Evolutionary conservation across 1,140 invertebrate genomes (phyloP), one percentile per base, ranked within the genome.

Genomic region (Drosophila repletoides): DNA sequence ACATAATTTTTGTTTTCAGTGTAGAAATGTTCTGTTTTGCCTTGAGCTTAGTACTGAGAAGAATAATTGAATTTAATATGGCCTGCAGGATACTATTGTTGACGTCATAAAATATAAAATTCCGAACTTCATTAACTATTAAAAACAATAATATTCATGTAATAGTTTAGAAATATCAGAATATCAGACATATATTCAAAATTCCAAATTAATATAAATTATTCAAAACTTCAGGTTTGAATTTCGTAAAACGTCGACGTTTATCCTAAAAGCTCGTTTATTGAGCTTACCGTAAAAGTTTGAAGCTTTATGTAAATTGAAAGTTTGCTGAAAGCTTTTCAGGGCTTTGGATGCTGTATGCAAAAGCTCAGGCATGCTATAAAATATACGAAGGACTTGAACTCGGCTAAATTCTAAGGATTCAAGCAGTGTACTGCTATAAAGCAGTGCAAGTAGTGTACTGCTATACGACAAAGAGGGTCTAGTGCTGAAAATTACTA

Each of bases 41-140:
- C 17, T 24, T 19, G 5, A 26, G n/a, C 26, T 15, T 36, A 29
- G 19, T 9, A 4, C 22, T 15, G 15, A 40, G 7, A 24, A 33
- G 41, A 14, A 10, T 58, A 61, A 68, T 61, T 68, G 64, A 68
- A 68, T 63, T 68, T 68, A 68, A 68, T 68, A 28, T 38, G 45
- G 26, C 6, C 29, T 45, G 26, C 38, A 38, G 48, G 9, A 14
- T n/a, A 24, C 29, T 36, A n/a, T n/a, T n/a, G n/a, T n/a, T n/a
- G n/a, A n/a, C n/a, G n/a, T n/a, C n/a, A n/a, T n/a, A n/a, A n/a
- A n/a, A n/a, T n/a, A n/a, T n/a, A n/a, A n/a, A n/a, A n/a, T n/a
- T n/a, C n/a, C n/a, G n/a, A n/a, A n/a, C n/a, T n/a, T n/a, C n/a
- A n/a, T n/a, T n/a, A n/a, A n/a, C n/a, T n/a, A n/a, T n/a, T n/a